Evolutionary conservation across 2,797 vertebrate species (phyloP).

Genomic region (Anableps anableps): DNA sequence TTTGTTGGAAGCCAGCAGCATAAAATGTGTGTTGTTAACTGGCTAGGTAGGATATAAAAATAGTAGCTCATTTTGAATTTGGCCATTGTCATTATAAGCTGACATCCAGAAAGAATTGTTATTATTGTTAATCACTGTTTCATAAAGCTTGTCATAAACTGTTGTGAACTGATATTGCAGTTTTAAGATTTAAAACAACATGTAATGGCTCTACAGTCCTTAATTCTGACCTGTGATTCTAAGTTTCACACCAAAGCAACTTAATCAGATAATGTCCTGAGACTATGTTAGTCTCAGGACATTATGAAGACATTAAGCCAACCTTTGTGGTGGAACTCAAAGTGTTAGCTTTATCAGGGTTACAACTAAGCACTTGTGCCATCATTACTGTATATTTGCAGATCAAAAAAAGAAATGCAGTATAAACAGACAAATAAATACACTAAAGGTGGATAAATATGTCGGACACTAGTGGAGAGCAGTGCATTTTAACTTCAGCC

Average conservation of each 20-base stretch:
- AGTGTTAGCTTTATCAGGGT: no score
- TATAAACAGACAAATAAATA: not conserved
- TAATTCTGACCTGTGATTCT: not conserved
- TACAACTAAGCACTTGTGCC: no score
- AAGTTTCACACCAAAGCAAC: not conserved
- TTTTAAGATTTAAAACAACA: not conserved
- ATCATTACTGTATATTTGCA: no score
- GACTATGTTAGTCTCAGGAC: not conserved
- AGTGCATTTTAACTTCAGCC: conserved; percentile 35
- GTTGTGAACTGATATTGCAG: not conserved
- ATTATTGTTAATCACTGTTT: not conserved
- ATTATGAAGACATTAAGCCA: not conserved
- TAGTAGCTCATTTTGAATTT: no score
- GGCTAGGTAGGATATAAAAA: not conserved
- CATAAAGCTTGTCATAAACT: not conserved
- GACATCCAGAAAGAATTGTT: not conserved
- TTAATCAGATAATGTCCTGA: no score
- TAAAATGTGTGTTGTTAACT: not conserved
- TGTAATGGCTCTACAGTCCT: not conserved
- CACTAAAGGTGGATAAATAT: not conserved
- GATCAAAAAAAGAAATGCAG: no score
- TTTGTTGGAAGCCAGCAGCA: not conserved
- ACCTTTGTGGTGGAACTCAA: no score
- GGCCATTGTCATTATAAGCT: not conserved
- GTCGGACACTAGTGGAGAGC: conserved; percentile 23